Percentiles rank a stretch among this genome's conserved stretches.
Evolutionary conservation across 2,888 invertebrate genomes (phyloP).

Genomic region (Prionchulus punctatus): DNA sequence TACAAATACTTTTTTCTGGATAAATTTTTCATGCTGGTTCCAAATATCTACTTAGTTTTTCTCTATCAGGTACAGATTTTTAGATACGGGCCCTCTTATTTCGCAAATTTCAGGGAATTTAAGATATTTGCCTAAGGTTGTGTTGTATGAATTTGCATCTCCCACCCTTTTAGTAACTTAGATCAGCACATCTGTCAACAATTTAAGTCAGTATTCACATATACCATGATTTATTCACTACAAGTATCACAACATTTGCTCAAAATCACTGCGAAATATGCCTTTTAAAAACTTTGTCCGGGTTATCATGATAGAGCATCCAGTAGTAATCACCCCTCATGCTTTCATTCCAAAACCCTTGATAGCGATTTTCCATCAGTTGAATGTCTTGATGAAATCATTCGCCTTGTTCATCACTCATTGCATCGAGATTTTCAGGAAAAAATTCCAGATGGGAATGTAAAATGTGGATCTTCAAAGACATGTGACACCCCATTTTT

Average conservation of each 20-base stretch:
- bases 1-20: not conserved
- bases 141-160: no score
- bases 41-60: not conserved
- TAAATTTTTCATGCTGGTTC: not conserved
- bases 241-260: not conserved
- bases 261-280: slow-evolving; percentile 11
- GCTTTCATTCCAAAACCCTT: slow-evolving; percentile 22
- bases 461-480: slow-evolving; percentile 31
- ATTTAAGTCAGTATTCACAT: not conserved
- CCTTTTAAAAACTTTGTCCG: not conserved
- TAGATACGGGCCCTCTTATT: not conserved
- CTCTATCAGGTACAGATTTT: not conserved
- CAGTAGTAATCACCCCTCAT: slow-evolving; percentile 32
- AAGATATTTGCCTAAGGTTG: no score
- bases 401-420: slow-evolving; percentile 32
- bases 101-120: no score
- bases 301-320: slow-evolving; percentile 9
- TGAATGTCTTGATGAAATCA: slow-evolving; percentile 32
- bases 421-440: slow-evolving; percentile 29
- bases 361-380: slow-evolving; percentile 27
- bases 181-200: not conserved
- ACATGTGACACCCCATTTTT: slow-evolving; percentile 27
- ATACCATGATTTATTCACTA: not conserved
- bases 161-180: no score
- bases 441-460: slow-evolving; percentile 30